These are phyloP conservation scores for Metopolophium dirhodum DNA, from an alignment of 1,140 invertebrate genomes.

Conservation along the genomic window DNA sequence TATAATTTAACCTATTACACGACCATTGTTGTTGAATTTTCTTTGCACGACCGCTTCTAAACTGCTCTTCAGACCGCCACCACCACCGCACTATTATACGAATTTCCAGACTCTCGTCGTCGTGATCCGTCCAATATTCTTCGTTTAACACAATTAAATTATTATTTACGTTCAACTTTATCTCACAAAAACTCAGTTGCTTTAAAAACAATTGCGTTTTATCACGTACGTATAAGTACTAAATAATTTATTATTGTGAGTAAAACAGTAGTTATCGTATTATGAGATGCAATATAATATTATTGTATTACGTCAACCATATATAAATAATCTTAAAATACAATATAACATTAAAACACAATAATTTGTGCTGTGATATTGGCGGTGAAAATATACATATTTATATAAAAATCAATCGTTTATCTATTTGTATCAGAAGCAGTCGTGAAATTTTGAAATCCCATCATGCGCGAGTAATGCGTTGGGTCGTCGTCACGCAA, in stretches of 20 bases:
- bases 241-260: not conserved
- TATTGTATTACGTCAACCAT: not conserved
- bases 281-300: not conserved
- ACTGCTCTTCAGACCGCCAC: not conserved
- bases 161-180: not conserved
- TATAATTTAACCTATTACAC: slow-evolving; percentile 51
- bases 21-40: slow-evolving; percentile 54
- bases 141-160: not conserved
- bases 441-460: not conserved
- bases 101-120: not conserved
- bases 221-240: not conserved
- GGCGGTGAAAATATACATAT: not conserved
- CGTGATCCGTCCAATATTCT: not conserved
- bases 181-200: not conserved
- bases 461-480: not conserved
- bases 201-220: not conserved
- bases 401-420: not conserved
- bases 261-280: not conserved
- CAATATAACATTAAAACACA: too few species aligned
- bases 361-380: too few species aligned
- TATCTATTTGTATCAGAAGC: not conserved
- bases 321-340: not conserved
- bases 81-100: not conserved
- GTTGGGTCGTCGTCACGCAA: slow-evolving; percentile 24
- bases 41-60: not conserved